phyloP scores from a whole-genome alignment of 1,140 invertebrate genomes.

The Anadara kagoshimensis region DNA sequence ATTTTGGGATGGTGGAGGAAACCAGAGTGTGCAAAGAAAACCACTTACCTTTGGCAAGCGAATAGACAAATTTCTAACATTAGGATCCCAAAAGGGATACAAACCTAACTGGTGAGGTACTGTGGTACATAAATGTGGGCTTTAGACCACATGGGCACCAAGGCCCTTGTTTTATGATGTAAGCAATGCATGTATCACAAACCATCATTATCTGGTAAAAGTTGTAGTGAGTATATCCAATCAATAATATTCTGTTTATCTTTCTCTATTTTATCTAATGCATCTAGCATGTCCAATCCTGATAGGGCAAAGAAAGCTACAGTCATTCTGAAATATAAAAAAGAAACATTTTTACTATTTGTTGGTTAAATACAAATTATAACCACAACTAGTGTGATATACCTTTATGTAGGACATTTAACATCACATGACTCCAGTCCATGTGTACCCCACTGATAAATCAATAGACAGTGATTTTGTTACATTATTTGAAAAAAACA shows the following conservation, averaged over 20 bases:
- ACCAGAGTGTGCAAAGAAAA: no score
- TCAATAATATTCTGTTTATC: conserved; percentile 83
- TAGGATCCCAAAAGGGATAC: no score
- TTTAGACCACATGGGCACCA: no score
- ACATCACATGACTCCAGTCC: not conserved
- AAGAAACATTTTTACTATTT: not conserved
- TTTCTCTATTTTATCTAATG: conserved; percentile 79
- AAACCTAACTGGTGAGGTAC: not conserved
- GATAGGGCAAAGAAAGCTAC: conserved; percentile 93
- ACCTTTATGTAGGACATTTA: conserved; percentile 17
- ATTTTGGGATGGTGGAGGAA: no score
- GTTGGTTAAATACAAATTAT: conserved; percentile 2
- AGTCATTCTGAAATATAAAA: conserved; percentile 80
- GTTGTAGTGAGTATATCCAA: conserved; percentile 92
- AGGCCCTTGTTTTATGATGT: not conserved
- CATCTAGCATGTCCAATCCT: conserved; percentile 89
- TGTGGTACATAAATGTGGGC: no score
- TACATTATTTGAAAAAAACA: not conserved
- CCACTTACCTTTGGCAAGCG: no score
- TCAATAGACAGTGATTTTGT: not conserved
- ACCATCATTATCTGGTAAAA: conserved; percentile 79
- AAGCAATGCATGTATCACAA: conserved; percentile 35
- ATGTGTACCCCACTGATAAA: not conserved
- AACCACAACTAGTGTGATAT: conserved; percentile 6
- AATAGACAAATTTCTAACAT: no score